Conservation (phyloP, 2,888 invertebrate genomes). For the Tachina grossa region DNA sequence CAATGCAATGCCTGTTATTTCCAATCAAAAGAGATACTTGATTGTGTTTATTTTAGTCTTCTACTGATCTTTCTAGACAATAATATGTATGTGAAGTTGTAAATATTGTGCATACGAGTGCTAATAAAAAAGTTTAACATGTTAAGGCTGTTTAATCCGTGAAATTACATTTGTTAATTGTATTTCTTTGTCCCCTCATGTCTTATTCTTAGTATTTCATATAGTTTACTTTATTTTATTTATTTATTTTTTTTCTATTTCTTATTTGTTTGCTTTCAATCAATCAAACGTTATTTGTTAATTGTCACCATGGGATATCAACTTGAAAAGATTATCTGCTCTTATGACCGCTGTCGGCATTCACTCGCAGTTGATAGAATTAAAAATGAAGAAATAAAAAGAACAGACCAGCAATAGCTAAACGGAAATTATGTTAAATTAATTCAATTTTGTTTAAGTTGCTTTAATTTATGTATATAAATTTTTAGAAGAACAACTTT, state of each 20-base stretch:
- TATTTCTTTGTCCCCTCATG: too few species aligned
- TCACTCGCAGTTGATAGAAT: slow-evolving; percentile 13
- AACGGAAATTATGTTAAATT: slow-evolving; percentile 61
- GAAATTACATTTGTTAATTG: too few species aligned
- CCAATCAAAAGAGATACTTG: too few species aligned
- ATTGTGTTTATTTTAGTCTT: too few species aligned
- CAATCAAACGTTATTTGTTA: slow-evolving; percentile 52
- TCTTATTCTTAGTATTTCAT: neutral
- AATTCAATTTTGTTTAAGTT: slow-evolving; percentile 42
- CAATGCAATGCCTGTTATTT: too few species aligned
- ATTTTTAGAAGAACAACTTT: slow-evolving; percentile 6
- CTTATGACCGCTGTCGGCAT: neutral
- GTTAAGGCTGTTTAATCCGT: neutral
- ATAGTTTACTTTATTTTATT: neutral
- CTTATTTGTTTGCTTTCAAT: slow-evolving; percentile 11
- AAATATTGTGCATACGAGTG: too few species aligned
- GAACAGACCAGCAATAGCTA: neutral
- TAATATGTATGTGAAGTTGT: too few species aligned
- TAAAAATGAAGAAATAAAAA: neutral
- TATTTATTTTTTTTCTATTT: neutral
- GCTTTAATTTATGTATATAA: slow-evolving; percentile 24
- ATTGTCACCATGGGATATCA: slow-evolving; percentile 67
- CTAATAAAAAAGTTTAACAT: too few species aligned
- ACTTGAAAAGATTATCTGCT: slow-evolving; percentile 39
- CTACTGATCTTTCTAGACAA: too few species aligned